Evolutionary conservation across 2,113 vertebrate genomes (phyloP).

Genomic region (Gallinago paraguaiae): DNA sequence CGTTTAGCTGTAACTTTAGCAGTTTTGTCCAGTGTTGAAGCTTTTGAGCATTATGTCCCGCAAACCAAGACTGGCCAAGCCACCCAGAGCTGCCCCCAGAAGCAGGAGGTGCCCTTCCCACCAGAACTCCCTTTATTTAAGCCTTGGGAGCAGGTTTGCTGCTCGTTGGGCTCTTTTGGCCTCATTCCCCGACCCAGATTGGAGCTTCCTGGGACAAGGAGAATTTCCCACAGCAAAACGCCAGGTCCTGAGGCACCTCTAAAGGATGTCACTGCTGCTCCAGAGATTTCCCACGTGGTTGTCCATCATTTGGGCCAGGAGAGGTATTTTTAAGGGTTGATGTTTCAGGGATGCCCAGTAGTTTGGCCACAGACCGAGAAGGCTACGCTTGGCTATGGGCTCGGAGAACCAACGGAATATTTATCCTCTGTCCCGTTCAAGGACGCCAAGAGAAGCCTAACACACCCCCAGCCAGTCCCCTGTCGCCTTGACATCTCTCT

Average conservation of each 20-base stretch:
- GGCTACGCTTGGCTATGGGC: background rate
- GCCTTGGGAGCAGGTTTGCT: background rate
- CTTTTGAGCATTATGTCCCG: background rate
- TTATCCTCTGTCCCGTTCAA: background rate
- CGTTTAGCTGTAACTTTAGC: constrained; percentile 42
- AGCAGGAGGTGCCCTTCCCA: background rate
- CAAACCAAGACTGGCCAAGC: background rate
- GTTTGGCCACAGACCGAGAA: background rate
- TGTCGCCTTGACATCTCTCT: background rate
- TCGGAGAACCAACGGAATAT: background rate
- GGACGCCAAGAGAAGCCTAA: background rate
- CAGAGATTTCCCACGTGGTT: background rate
- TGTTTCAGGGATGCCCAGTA: rapidly evolving
- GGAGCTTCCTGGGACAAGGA: background rate
- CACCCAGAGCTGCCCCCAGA: background rate
- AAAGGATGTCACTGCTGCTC: background rate
- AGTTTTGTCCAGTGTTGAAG: constrained; percentile 31
- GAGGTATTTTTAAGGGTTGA: background rate
- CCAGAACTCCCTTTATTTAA: background rate
- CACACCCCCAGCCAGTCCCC: background rate
- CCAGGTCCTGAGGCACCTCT: background rate
- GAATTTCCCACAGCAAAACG: background rate
- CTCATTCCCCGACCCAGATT: background rate
- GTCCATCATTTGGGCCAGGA: too few species aligned
- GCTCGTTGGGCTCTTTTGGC: background rate